These are phyloP conservation scores for Agriopis marginaria DNA, from an alignment of 2,888 invertebrate genomes.

Conservation along the genomic window DNA sequence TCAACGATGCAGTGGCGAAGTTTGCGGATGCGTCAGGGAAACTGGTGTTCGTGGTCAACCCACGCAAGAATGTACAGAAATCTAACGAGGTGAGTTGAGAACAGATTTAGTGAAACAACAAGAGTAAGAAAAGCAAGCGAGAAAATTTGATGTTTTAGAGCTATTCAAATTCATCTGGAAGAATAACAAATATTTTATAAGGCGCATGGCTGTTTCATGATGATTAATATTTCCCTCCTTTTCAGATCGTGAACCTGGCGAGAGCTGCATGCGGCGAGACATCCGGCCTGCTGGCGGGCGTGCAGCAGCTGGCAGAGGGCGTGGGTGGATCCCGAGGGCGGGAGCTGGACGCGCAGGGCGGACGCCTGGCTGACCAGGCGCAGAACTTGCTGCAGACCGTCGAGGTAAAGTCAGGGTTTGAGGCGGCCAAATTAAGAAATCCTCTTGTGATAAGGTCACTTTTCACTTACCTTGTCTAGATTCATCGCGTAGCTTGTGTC, in stretches of 20 bases:
- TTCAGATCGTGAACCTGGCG: slow-evolving; percentile 56
- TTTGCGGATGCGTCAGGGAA: slow-evolving; percentile 50
- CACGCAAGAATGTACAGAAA: slow-evolving; percentile 43
- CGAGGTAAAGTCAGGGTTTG: slow-evolving; percentile 48
- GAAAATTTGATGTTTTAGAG: not conserved
- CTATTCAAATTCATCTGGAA: too few relatives aligned
- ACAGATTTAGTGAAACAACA: not conserved
- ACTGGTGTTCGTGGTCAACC: slow-evolving; percentile 50
- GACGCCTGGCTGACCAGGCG: slow-evolving; percentile 55
- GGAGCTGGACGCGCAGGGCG: slow-evolving; percentile 49
- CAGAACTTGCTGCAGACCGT: slow-evolving; percentile 57
- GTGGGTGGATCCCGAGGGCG: slow-evolving; percentile 47
- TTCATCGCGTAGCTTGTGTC: not conserved
- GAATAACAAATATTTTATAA: too few relatives aligned
- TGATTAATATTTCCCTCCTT: not conserved
- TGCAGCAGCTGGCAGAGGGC: slow-evolving; percentile 49
- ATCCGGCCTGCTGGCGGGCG: slow-evolving; percentile 52
- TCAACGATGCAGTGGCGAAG: slow-evolving; percentile 51
- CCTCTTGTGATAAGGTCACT: not conserved
- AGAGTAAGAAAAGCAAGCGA: too few relatives aligned
- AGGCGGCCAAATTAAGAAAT: not conserved
- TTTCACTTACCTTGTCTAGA: not conserved
- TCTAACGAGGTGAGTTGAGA: slow-evolving; percentile 55
- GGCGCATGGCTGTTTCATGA: not conserved
- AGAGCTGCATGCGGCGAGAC: slow-evolving; percentile 53